phyloP scores from a whole-genome alignment of 2,113 vertebrate genomes.

The Tragulus kanchil region DNA sequence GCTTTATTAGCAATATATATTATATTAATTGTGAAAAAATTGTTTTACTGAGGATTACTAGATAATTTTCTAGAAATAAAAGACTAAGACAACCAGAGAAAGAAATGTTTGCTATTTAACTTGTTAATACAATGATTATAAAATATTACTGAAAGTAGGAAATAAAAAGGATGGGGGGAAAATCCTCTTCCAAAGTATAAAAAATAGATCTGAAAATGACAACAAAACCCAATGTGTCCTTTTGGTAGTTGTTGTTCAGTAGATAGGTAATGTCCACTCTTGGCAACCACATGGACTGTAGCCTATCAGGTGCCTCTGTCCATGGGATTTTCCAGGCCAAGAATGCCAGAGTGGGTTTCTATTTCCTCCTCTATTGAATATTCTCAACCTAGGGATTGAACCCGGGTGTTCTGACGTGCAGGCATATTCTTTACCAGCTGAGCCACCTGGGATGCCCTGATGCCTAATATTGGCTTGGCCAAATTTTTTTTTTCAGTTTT shows the following conservation, averaged over 20 bases:
- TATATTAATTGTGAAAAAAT: not conserved
- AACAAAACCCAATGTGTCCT: not conserved
- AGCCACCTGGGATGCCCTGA: not conserved
- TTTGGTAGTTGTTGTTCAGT: not conserved
- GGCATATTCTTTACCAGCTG: not conserved
- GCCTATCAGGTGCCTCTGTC: not conserved
- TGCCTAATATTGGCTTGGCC: not conserved
- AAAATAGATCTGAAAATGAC: not conserved
- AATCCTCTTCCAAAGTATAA: not conserved
- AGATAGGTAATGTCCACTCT: not conserved
- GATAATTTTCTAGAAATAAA: not conserved
- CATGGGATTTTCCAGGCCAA: not conserved
- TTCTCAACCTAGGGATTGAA: not conserved
- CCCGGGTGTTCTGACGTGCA: not conserved
- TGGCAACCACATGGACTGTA: not conserved
- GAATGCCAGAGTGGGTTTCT: not conserved
- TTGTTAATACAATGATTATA: not conserved
- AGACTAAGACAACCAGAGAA: not conserved
- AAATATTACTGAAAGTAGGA: not conserved
- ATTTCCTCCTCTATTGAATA: not conserved
- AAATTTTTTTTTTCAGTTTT: not conserved
- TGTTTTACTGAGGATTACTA: not conserved
- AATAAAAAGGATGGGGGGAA: not conserved
- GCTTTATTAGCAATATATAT: not conserved
- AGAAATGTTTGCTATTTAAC: not conserved